Conservation (phyloP, 2,888 invertebrate genomes). For the Drosophila formosana region DNA sequence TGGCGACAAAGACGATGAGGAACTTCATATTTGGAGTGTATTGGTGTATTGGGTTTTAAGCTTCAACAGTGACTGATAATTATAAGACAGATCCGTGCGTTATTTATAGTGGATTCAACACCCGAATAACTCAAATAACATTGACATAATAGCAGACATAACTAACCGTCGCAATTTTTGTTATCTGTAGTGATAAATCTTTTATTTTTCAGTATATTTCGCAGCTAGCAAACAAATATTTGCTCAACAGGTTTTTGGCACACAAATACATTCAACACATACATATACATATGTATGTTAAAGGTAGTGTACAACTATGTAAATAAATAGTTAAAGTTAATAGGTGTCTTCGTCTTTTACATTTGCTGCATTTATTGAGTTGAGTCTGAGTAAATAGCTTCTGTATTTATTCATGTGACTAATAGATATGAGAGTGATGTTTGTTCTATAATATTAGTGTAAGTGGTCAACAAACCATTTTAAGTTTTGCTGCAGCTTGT, state of each 20-base stretch:
- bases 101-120: conserved; percentile 32
- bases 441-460: too few relatives aligned
- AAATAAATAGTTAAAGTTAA: not conserved
- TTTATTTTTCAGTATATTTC: not conserved
- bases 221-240: not conserved
- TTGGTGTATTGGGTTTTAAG: conserved; percentile 22
- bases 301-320: not conserved
- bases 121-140: not conserved
- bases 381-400: not conserved
- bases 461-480: too few relatives aligned
- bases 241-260: not conserved
- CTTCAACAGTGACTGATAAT: not conserved
- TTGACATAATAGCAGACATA: not conserved
- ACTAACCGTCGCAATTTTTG: conserved; percentile 2
- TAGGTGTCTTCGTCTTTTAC: not conserved
- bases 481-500: too few relatives aligned
- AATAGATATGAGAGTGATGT: too few relatives aligned
- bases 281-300: not conserved
- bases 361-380: not conserved
- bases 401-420: too few relatives aligned
- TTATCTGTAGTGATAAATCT: not conserved
- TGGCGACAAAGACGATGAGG: conserved; percentile 65
- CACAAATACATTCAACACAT: not conserved
- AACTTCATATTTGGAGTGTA: conserved; percentile 60
- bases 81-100: not conserved